phyloP scores from a whole-genome alignment of 2,113 vertebrate species.

The Tringa solitaria region DNA sequence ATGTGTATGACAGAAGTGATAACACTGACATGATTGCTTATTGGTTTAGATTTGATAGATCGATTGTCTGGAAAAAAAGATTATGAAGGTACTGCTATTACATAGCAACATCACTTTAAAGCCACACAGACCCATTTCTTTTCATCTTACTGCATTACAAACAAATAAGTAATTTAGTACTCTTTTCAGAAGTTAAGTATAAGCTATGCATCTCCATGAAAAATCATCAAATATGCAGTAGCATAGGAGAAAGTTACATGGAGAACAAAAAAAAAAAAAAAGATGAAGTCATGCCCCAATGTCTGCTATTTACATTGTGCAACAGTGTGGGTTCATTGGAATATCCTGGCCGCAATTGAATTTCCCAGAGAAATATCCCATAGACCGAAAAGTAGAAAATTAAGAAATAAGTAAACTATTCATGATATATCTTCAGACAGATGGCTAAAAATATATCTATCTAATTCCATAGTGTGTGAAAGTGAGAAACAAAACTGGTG shows the following conservation, averaged over 20 bases:
- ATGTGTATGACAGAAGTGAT: neutral
- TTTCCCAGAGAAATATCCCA: neutral
- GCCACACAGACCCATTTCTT: neutral
- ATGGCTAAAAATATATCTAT: neutral
- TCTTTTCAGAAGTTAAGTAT: neutral
- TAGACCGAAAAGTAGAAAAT: neutral
- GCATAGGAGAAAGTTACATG: neutral
- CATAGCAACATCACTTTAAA: neutral
- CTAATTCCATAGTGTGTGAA: neutral
- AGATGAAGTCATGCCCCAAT: neutral
- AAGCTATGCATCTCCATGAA: neutral
- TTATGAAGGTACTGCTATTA: neutral
- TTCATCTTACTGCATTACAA: neutral
- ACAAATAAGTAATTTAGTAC: neutral
- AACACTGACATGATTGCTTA: neutral
- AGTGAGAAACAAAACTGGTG: neutral
- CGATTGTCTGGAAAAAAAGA: neutral
- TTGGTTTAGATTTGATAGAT: neutral
- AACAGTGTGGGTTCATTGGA: neutral
- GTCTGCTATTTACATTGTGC: neutral
- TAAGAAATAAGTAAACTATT: neutral
- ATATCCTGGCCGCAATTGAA: neutral
- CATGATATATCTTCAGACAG: neutral
- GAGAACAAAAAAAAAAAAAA: neutral
- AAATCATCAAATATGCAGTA: neutral